Percentiles rank a stretch among this genome's conserved stretches.
Conservation (phyloP, 2,113 vertebrate species). For the Tiliqua scincoides region DNA sequence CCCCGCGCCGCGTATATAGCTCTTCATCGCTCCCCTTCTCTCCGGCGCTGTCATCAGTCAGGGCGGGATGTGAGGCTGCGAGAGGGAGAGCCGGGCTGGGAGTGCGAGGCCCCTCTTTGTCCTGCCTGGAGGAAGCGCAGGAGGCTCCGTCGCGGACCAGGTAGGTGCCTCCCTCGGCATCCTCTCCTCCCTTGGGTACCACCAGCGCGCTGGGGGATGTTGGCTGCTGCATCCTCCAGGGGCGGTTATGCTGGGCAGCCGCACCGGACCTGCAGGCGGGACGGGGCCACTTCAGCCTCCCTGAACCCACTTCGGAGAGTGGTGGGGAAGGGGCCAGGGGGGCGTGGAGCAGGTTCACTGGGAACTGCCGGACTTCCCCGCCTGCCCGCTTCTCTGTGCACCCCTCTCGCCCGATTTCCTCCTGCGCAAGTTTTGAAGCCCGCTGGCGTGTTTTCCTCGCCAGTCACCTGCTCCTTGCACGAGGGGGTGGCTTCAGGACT, state of each 20-base stretch:
- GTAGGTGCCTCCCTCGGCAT: not conserved
- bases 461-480: not conserved
- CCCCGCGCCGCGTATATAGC: conserved; percentile 15
- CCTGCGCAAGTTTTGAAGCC: conserved; percentile 6
- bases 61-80: not conserved
- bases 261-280: not conserved
- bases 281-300: not conserved
- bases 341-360: not conserved
- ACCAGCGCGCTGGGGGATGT: not conserved
- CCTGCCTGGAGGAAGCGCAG: conserved; percentile 10
- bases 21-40: not conserved
- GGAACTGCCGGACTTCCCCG: too few relatives aligned
- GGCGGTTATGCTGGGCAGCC: not conserved
- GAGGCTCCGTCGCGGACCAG: not conserved
- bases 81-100: not conserved
- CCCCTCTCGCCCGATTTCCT: not conserved
- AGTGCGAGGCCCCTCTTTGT: conserved; percentile 49
- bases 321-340: not conserved
- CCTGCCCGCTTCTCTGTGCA: not conserved
- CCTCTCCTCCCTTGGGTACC: not conserved
- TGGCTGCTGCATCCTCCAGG: not conserved
- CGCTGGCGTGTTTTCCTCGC: not conserved
- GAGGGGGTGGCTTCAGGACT: not conserved
- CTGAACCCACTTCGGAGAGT: not conserved
- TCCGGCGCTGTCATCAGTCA: not conserved